Evolutionary conservation across 2,113 vertebrate genomes (phyloP), one percentile per base, ranked within the genome.

Genomic region (Cinclus mexicanus): DNA sequence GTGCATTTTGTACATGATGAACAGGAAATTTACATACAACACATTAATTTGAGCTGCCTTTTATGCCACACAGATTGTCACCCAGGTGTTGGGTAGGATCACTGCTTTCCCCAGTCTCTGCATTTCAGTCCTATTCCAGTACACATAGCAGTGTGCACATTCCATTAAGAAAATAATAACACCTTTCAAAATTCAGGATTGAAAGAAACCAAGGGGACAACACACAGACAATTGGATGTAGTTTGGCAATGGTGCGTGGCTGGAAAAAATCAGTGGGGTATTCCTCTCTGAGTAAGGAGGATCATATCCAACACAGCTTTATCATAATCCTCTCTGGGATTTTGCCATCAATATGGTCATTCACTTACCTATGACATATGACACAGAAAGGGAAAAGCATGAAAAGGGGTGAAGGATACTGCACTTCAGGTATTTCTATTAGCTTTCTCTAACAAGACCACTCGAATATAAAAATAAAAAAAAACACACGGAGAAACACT

Each of bases 331-430:
- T 47, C 15, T 53, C 50, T 39, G 11, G 22, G 47, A 68, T 84
- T 71, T 71, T 75, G 21, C 17, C 8, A 17, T 60, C 29, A 52
- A 29, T 75, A 26, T 50, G 28, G 72, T 18, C 39, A 26, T 26
- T 75, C 1, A 0, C 21, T n/a, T 82, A 47, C 14, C 52, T 10
- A 23, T 28, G 9, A 49, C 1, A 1, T 56, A 50, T 1, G 1
- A 50, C 12, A 78, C 11, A 67, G 46, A 69, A 78, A 80, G 20
- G 8, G 18, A 72, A 76, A 86, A 17, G 11, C 52, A 47, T 21
- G 25, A 21, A 41, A 90, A 77, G 46, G 4, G 18, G 8, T 81
- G 17, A 74, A 12, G 20, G 24, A 42, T 14, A 24, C 10, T 46
- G 15, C 0, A 2, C 16, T 67, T 61, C n/a, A 57, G 14, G 20